A percentile compares a stretch with the other conserved stretches of the same genome.
phyloP scores from a whole-genome alignment of 1,140 invertebrate genomes.

The Meloidogyne exigua region DNA sequence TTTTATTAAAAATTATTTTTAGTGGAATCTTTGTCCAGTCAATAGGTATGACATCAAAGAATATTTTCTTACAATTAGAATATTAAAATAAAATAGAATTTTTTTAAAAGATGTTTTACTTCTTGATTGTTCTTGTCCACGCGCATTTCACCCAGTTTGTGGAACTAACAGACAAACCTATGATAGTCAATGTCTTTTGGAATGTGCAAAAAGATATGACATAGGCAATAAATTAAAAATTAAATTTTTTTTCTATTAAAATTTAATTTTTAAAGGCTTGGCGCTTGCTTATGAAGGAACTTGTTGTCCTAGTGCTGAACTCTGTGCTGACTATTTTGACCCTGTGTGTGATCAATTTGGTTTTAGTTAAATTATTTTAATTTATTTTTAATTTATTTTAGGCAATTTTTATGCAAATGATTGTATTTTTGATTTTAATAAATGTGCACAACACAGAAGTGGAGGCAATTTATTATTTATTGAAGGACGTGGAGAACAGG shows the following conservation, averaged over 20 bases:
- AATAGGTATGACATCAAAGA: too few relatives aligned
- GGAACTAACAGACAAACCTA: conserved; percentile 41
- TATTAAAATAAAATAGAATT: background rate
- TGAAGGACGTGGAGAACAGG: conserved; percentile 12
- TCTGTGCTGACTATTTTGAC: conserved; percentile 37
- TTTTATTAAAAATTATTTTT: background rate
- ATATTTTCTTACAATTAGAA: background rate
- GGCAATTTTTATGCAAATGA: conserved; percentile 36
- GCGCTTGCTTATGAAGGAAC: conserved; percentile 37
- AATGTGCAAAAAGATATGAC: conserved; percentile 26
- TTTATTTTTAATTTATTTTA: conserved; percentile 23
- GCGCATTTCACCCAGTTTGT: conserved; percentile 41
- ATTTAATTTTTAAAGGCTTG: conserved; percentile 25
- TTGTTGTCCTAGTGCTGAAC: conserved; percentile 34
- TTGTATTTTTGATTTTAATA: conserved; percentile 36
- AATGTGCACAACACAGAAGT: conserved; percentile 15
- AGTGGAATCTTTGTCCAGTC: background rate
- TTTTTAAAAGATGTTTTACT: conserved; percentile 6
- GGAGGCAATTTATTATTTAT: conserved; percentile 7
- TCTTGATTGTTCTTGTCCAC: conserved; percentile 34
- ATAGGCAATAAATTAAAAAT: conserved; percentile 2
- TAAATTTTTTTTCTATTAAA: too few relatives aligned
- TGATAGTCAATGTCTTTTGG: conserved; percentile 37
- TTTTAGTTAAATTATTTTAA: background rate
- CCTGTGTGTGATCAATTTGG: conserved; percentile 47